Conservation (phyloP, 2,888 invertebrate species). For the Metellina segmentata region DNA sequence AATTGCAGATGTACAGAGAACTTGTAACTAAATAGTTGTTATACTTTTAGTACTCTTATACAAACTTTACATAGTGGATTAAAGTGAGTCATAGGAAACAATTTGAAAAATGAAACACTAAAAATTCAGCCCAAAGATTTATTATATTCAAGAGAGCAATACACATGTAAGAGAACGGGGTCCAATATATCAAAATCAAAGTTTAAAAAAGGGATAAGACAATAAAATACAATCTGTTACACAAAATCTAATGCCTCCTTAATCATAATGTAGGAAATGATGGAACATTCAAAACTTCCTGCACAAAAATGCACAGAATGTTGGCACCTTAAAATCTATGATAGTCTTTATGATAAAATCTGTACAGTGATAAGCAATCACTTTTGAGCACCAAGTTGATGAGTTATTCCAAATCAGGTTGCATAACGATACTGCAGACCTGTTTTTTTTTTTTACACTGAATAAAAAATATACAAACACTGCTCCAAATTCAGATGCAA, state of each 20-base stretch:
- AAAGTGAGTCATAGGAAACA: not conserved
- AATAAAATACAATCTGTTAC: not conserved
- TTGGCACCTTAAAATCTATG: constrained; percentile 76
- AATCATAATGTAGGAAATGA: constrained; percentile 46
- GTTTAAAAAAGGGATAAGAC: not conserved
- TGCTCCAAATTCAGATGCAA: constrained; percentile 40
- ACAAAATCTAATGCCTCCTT: not conserved
- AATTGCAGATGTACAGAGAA: not conserved
- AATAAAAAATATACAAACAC: constrained; percentile 58
- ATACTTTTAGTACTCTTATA: not conserved
- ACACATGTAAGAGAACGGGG: not conserved
- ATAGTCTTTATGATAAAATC: constrained; percentile 73
- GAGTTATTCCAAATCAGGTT: constrained; percentile 40
- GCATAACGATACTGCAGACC: not conserved
- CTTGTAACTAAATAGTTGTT: not conserved
- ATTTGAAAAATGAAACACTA: not conserved
- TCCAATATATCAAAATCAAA: not conserved
- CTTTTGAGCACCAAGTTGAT: constrained; percentile 73
- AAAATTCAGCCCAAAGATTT: not conserved
- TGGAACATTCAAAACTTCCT: constrained; percentile 52
- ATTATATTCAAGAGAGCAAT: not conserved
- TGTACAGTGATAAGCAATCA: constrained; percentile 66
- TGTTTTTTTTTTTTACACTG: constrained; percentile 5
- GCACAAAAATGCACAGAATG: constrained; percentile 42
- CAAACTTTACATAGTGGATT: not conserved